Base-by-base conservation (phyloP, 2,113 vertebrate genomes). In the Nothoprocta perdicaria region DNA sequence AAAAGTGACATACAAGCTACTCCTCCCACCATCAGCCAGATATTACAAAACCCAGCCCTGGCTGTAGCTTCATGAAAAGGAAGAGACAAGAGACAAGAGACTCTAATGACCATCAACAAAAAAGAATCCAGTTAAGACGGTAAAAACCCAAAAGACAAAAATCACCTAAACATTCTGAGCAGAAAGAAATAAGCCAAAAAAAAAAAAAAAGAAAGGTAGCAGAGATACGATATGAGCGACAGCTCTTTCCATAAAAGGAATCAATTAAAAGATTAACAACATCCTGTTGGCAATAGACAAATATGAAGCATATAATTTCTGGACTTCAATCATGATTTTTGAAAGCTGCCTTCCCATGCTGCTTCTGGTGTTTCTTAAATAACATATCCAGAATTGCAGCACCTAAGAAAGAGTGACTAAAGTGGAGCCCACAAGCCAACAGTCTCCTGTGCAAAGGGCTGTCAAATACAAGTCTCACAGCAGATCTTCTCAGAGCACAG, bases 201-300 rank as follows among this genome's bases (percentile, higher is more conserved):
- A 14, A 23, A 11, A 8, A 2, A 3, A 10, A 6, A 14, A 12
- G 23, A 11, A 7, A 2, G 3, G 5, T 12, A 48, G 22, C 65
- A 29, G 66, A 21, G 16, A 31, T 11, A 60, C 6, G 21, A 33
- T 52, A 65, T 14, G 12, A 84, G 1, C 62, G 23, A 67, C 68
- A 84, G 23, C 6, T 53, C 18, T 91, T 88, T 55, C 58, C 22
- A 85, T 12, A 14, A 45, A 78, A 92, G 63, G 88, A 85, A 40
- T 89, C 60, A 95, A 90, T 88, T 79, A 75, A 81, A 53, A 93
- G 22, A 90, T 73, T 87, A 91, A 88, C 74, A 79, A 86, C 41
- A 63, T 3, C 27, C 24, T 61, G 8, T 6, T 86, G 50, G 46
- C 58, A 77, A 52, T 8, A 63, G 38, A 66, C 74, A 68, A 73